phyloP scores from a whole-genome alignment of 2,888 invertebrate genomes.

The Spatulosminthurus flaviceps region DNA sequence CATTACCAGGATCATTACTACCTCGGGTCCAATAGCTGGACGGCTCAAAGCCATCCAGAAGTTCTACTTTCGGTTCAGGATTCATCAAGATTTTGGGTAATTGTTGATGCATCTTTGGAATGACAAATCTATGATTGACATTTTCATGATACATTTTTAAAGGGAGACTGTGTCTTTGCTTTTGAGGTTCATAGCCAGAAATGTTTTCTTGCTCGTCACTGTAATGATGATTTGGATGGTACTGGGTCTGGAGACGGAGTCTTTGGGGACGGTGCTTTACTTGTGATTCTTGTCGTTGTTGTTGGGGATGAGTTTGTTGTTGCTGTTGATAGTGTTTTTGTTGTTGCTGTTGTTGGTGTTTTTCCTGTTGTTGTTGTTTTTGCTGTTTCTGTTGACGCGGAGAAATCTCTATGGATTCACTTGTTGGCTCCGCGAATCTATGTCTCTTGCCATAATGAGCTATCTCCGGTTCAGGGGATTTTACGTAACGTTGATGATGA shows the following conservation, averaged over 20 bases:
- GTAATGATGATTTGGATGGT: neutral
- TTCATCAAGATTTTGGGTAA: conserved; percentile 1
- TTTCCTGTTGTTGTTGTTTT: neutral
- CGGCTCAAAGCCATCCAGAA: conserved; percentile 44
- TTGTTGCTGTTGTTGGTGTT: conserved; percentile 21
- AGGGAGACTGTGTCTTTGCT: conserved; percentile 9
- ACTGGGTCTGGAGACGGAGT: neutral
- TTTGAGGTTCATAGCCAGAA: neutral
- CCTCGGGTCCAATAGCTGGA: conserved; percentile 36
- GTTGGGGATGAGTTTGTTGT: neutral
- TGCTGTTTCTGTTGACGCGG: neutral
- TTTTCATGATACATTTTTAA: conserved; percentile 25
- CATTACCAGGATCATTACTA: neutral
- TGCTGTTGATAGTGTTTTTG: neutral
- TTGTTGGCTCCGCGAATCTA: neutral
- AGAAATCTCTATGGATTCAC: neutral
- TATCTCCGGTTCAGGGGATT: neutral
- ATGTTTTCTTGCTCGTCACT: neutral
- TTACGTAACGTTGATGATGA: neutral
- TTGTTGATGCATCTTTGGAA: conserved; percentile 12
- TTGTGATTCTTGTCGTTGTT: no score
- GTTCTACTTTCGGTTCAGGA: conserved; percentile 20
- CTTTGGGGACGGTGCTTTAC: neutral
- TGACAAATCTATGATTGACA: conserved; percentile 22
- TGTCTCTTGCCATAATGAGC: neutral